phyloP scores from a whole-genome alignment of 2,888 invertebrate genomes.

The Myopa tessellatipennis region DNA sequence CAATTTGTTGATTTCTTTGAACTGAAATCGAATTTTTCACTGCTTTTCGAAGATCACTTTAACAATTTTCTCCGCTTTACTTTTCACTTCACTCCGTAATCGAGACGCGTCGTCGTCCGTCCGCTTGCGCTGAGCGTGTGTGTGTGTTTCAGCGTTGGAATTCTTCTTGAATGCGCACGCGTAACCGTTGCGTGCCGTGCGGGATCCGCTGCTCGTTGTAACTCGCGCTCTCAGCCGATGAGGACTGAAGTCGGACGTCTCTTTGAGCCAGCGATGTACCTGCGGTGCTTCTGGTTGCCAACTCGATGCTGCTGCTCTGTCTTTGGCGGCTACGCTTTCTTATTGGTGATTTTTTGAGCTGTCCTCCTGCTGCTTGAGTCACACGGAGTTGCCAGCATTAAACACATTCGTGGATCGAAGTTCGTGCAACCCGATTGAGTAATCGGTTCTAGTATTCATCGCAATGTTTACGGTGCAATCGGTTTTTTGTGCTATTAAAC shows the following conservation, averaged over 20 bases:
- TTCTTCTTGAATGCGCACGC: conserved; percentile 15
- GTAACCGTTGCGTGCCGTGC: background rate
- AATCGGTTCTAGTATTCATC: too few species aligned
- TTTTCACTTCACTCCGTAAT: background rate
- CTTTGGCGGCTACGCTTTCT: too few species aligned
- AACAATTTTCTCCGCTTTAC: background rate
- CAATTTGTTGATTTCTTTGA: background rate
- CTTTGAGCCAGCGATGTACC: background rate
- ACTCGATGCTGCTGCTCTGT: too few species aligned
- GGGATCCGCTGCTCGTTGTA: background rate
- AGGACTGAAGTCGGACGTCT: background rate
- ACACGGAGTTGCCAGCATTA: background rate
- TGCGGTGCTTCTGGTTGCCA: too few species aligned
- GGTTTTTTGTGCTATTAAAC: too few species aligned
- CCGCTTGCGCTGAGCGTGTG: background rate
- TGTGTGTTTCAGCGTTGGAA: background rate
- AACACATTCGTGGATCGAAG: too few species aligned
- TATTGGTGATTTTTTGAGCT: background rate
- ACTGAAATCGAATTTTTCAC: background rate
- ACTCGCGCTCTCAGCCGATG: conserved; percentile 7
- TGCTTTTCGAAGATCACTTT: background rate
- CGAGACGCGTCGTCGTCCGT: too few species aligned
- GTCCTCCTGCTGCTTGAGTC: background rate
- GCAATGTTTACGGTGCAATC: too few species aligned
- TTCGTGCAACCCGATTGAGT: too few species aligned